These are phyloP conservation scores for western clawed frog (Xenopus tropicalis) DNA, from an alignment of 2,113 vertebrate genomes.

Conservation along the genomic window UCB_Xtro_10.0 CM004443.2:175582001-175582500, in stretches of 20 bases:
- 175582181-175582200: not conserved
- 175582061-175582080: conserved; percentile 69
- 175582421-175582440: no score
- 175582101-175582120: conserved; percentile 60
- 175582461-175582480: no score
- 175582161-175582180: conserved; percentile 44
- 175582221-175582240: not conserved
- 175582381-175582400: no score
- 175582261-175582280: not conserved
- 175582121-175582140: conserved; percentile 49
- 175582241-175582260: not conserved
- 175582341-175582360: no score
- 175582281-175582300: not conserved
- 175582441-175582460: no score
- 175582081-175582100: conserved; percentile 59
- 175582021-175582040: conserved; percentile 58
- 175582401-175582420: no score
- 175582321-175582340: no score
- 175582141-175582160: conserved; percentile 54
- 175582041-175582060: conserved; percentile 67
- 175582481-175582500: no score
- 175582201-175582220: not conserved
- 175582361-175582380: no score
- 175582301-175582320: no score
- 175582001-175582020: conserved; percentile 49